Conservation (phyloP, 2,113 vertebrate genomes). For the Tichodroma muraria region DNA sequence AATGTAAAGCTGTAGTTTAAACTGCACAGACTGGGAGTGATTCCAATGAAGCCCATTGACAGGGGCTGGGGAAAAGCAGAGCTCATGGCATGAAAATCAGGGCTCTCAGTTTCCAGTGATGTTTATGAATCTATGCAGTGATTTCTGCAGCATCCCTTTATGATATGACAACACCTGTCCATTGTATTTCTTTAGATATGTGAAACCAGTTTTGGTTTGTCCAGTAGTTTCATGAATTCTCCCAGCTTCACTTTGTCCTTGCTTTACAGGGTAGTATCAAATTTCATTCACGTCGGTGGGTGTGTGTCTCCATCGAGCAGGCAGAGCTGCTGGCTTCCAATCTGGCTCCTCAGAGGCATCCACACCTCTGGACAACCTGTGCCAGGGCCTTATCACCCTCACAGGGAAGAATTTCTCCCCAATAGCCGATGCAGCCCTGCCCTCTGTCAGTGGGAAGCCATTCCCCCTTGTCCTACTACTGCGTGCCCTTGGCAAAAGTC, state of each 20-base stretch:
- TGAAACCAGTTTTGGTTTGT: not conserved
- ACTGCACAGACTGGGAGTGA: not conserved
- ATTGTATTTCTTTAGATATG: not conserved
- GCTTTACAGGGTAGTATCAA: not conserved
- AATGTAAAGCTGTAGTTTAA: not conserved
- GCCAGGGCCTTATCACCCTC: not conserved
- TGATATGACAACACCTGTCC: not conserved
- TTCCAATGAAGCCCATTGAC: not conserved
- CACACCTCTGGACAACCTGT: not conserved
- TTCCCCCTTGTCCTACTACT: not conserved
- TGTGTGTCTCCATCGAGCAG: not conserved
- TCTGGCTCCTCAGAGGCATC: not conserved
- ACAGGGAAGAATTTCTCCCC: not conserved
- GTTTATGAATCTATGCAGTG: not conserved
- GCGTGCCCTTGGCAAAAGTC: not conserved
- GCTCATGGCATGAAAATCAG: not conserved
- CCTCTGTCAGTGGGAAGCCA: not conserved
- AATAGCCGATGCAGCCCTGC: not conserved
- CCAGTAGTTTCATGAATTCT: not conserved
- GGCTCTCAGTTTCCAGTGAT: not conserved
- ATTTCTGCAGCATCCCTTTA: not conserved
- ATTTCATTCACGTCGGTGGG: accelerated
- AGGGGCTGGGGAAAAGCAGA: not conserved
- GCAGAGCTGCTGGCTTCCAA: not conserved
- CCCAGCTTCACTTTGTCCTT: not conserved